Evolutionary conservation across 2,113 vertebrate species (phyloP).

Genomic region (Limnothrissa miodon): DNA sequence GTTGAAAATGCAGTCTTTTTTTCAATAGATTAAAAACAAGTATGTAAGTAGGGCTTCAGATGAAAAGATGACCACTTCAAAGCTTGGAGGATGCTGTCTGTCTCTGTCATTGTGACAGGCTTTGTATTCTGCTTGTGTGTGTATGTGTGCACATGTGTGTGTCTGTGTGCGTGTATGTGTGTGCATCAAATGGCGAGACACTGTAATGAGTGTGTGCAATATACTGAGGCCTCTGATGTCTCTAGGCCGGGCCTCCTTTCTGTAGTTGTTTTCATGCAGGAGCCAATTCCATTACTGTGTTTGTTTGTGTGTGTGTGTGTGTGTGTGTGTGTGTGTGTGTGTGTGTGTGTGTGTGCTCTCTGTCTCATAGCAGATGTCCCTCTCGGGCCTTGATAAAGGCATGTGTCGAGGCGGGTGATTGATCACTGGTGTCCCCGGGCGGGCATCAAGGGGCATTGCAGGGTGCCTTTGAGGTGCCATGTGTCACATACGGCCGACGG

Average conservation of each 20-base stretch:
- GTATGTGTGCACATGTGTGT: neutral
- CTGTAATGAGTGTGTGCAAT: neutral
- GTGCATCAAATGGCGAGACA: neutral
- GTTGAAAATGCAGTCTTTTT: neutral
- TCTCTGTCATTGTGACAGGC: neutral
- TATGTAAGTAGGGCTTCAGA: neutral
- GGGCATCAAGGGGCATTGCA: constrained; percentile 29
- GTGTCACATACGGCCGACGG: constrained; percentile 18
- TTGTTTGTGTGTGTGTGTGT: neutral
- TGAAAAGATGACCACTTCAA: neutral
- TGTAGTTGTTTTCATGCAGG: constrained; percentile 20
- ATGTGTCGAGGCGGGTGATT: constrained; percentile 35
- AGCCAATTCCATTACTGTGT: constrained; percentile 23
- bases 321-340: neutral
- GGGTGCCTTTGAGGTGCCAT: constrained; percentile 39
- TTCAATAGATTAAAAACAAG: neutral
- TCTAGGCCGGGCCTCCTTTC: neutral
- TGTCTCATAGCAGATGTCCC: constrained; percentile 42
- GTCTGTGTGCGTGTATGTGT: neutral
- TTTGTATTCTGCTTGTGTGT: constrained; percentile 22
- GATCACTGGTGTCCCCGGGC: constrained; percentile 40
- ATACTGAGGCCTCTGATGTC: neutral
- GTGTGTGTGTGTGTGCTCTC: neutral
- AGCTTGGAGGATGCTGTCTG: neutral
- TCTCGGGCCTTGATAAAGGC: constrained; percentile 37